A percentile compares a stretch with the other conserved stretches of the same genome.
These are phyloP conservation scores for Folsomia manolachei DNA, from an alignment of 2,888 invertebrate genomes.

Conservation along the genomic window DNA sequence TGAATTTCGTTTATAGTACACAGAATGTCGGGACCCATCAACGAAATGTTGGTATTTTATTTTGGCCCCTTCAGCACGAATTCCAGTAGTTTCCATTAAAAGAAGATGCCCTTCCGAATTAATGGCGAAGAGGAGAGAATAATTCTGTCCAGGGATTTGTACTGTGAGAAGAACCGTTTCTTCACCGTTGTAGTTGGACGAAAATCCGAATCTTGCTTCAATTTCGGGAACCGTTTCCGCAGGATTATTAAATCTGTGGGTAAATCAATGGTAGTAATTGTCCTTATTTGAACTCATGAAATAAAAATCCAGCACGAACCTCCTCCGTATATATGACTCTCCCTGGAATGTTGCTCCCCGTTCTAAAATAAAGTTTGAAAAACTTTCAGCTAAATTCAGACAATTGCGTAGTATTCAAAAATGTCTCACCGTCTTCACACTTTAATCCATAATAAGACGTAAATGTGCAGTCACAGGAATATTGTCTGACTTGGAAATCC, in stretches of 20 bases:
- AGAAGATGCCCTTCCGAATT: conserved; percentile 79
- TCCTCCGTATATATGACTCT: conserved; percentile 75
- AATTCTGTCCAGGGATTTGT: conserved; percentile 72
- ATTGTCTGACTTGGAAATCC: conserved; percentile 79
- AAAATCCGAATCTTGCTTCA: conserved; percentile 81
- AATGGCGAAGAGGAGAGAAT: conserved; percentile 76
- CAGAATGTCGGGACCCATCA: conserved; percentile 76
- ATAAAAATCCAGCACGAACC: conserved; percentile 51
- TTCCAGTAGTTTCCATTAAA: conserved; percentile 81
- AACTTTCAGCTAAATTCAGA: background rate
- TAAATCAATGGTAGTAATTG: too few species aligned
- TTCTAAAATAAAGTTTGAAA: conserved; percentile 57
- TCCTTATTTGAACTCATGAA: background rate
- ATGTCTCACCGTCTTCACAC: conserved; percentile 66
- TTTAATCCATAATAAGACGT: conserved; percentile 87
- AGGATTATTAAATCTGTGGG: conserved; percentile 56
- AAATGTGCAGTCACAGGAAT: conserved; percentile 81
- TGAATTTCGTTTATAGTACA: conserved; percentile 66
- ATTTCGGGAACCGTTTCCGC: conserved; percentile 66
- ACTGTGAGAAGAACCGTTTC: conserved; percentile 74
- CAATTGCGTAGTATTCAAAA: background rate
- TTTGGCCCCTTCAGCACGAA: conserved; percentile 69
- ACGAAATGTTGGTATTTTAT: conserved; percentile 75
- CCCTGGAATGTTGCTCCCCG: conserved; percentile 87
- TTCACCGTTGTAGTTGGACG: conserved; percentile 67